Evolutionary conservation across 2,888 invertebrate species (phyloP).

Genomic region (Clitarchus hookeri): DNA sequence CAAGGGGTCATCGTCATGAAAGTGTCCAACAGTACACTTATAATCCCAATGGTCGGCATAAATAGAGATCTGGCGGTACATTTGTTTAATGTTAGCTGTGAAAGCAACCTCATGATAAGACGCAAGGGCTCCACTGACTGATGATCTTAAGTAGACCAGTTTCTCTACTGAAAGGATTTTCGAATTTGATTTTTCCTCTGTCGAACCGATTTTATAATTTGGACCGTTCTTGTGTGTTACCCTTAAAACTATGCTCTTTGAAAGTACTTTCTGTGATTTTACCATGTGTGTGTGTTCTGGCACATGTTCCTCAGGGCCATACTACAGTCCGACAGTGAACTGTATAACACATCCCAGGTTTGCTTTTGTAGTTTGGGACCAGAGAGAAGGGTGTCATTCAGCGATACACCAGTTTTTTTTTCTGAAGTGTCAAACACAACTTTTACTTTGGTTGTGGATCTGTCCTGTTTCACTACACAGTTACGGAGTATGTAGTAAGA

Average conservation of each 20-base stretch:
- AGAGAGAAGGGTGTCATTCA: not conserved
- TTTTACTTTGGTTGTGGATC: not conserved
- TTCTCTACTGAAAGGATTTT: no score
- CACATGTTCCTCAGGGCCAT: no score
- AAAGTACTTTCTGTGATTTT: no score
- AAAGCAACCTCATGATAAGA: not conserved
- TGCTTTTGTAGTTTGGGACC: not conserved
- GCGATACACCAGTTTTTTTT: not conserved
- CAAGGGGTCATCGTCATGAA: not conserved
- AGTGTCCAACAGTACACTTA: not conserved
- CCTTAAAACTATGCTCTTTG: no score
- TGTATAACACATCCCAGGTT: not conserved
- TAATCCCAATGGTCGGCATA: not conserved
- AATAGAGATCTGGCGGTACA: not conserved
- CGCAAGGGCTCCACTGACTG: no score
- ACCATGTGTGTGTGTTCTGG: no score
- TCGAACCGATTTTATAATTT: no score
- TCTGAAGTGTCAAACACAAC: not conserved
- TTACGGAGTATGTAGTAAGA: not conserved
- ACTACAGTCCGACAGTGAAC: no score
- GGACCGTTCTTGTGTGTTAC: no score
- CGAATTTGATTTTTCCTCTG: no score
- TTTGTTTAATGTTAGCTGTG: not conserved
- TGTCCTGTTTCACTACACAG: not conserved
- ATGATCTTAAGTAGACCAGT: no score